Evolutionary conservation across 2,797 vertebrate species (phyloP), one percentile per base, ranked within the genome.

Genomic region (Pyrocephalus nanus): DNA sequence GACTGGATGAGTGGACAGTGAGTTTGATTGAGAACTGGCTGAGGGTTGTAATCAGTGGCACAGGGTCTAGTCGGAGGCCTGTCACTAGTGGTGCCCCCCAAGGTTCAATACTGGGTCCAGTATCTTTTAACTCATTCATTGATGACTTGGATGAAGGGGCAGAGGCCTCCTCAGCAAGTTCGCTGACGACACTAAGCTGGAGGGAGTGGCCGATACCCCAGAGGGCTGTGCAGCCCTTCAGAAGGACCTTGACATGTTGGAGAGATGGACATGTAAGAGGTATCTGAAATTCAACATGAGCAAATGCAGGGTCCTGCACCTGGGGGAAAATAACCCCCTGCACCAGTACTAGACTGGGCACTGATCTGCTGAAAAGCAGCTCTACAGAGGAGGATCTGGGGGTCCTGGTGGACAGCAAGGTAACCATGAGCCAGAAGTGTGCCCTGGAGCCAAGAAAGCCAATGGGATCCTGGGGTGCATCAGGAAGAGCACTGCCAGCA

Each of bases 401-500:
- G 6, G 2, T 48, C 7, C 74, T 57, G 3, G 19, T 70, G 55
- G 8, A 12, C n/a, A 60, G 4, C 21, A 23, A 78, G 66, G 8
- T 27, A 42, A 9, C 51, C 45, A 9, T 32, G 43, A 71, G 38
- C 38, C 65, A 58, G 45, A 45, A 34, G 29, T 1, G 23, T 34
- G 25, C 10, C 32, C 42, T 81, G 27, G 6, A 43, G 54, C 42
- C 64, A 36, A 14, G 42, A 29, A 29, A 27, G 15, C 2, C 55
- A 11, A 1, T 2, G 22, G 2, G 16, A 2, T 9, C n/a, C n/a
- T 23, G 51, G 12, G 32, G 2, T 8, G 5, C 38, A 4, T 26
- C 12, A 26, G 51, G 38, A 71, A 6, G 3, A 65, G 8, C 72
- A 32, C 1, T 53, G 15, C 45, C 72, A 65, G 38, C n/a, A 65